Evolutionary conservation across 2,888 invertebrate species (phyloP), one percentile per base, ranked within the genome.

Genomic region (Smittia sp.): DNA sequence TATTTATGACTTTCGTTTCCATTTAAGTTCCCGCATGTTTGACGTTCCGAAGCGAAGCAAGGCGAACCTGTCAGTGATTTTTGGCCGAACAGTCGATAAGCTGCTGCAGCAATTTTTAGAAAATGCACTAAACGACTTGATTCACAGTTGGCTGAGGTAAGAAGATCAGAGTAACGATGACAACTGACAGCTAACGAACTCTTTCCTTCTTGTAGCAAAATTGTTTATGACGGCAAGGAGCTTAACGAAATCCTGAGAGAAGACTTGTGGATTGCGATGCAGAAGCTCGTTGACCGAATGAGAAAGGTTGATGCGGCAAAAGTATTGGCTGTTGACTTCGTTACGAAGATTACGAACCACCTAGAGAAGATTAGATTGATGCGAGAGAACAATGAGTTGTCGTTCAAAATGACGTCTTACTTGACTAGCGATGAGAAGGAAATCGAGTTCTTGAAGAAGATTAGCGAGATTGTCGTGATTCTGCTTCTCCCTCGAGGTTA

Each of bases 71-170:
- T 89, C 91, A n/a, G 84, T 91, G n/a, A 86, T 93, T 78, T 91
- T 92, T 82, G 91, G 93, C 54, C 86, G 92, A 76, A 91, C 92
- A 74, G 91, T 95, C 41, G 95, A 95, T 79, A 88, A 90, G 77
- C 89, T 93, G 76, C 81, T 95, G 25, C 92, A 94, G 78, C 90
- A 93, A 80, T 84, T 95, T 52, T 85, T 94, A 76, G 93, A 94
- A 80, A 87, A 91, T 80, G 84, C 90, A 41, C 84, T 93, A 54
- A 84, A 91, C 77, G 94, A 95, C 81, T 94, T 91, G 83, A 86
- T 95, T 75, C 84, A 88, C 25, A 85, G 86, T 72, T 94, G 93
- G 91, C 83, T 94, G 27, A 52, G 69, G 69, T 69, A 27, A 54
- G 11, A 13, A 15, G 1, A 76, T 81, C 85, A 77, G 80, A 74